Conservation (phyloP, 1,140 invertebrate genomes). For the Drosophila virilis region DNA sequence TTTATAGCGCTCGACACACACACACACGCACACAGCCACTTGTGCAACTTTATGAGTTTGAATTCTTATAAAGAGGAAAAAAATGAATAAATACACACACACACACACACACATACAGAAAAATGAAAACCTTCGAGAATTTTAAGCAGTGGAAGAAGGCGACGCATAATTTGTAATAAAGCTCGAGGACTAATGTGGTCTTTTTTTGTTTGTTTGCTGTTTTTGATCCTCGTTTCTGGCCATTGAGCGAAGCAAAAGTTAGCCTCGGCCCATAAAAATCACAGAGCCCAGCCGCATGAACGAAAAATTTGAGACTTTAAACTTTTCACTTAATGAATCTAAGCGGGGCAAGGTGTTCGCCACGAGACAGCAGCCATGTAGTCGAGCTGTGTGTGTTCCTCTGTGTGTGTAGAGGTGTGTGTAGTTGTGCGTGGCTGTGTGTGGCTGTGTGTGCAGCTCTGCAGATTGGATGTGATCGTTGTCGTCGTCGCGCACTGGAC, state of each 20-base stretch:
- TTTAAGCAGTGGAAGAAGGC: slow-evolving; percentile 43
- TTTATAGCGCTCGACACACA: slow-evolving; percentile 59
- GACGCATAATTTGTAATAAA: slow-evolving; percentile 82
- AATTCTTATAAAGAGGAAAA: slow-evolving; percentile 28
- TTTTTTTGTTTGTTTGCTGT: slow-evolving; percentile 13
- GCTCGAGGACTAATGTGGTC: slow-evolving; percentile 75
- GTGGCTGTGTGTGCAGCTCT: not conserved
- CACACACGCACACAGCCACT: slow-evolving; percentile 52
- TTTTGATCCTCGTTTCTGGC: slow-evolving; percentile 19
- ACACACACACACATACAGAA: not conserved
- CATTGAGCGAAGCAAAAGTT: slow-evolving; percentile 26
- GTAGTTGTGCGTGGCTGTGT: not conserved
- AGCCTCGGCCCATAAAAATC: slow-evolving; percentile 60
- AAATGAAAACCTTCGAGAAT: slow-evolving; percentile 32
- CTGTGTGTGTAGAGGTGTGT: slow-evolving; percentile 3
- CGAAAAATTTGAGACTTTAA: slow-evolving; percentile 79
- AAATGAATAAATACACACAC: slow-evolving; percentile 7
- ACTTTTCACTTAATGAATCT: slow-evolving; percentile 82
- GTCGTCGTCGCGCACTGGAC: slow-evolving; percentile 50
- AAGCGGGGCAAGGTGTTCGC: slow-evolving; percentile 48
- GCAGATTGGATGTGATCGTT: slow-evolving; percentile 49
- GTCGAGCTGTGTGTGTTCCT: not conserved
- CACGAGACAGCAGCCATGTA: not conserved
- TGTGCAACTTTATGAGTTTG: slow-evolving; percentile 64
- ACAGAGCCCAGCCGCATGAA: slow-evolving; percentile 61